These are phyloP conservation scores for Pomacea canaliculata DNA, from an alignment of 2,888 invertebrate species.

Conservation along the genomic window DNA sequence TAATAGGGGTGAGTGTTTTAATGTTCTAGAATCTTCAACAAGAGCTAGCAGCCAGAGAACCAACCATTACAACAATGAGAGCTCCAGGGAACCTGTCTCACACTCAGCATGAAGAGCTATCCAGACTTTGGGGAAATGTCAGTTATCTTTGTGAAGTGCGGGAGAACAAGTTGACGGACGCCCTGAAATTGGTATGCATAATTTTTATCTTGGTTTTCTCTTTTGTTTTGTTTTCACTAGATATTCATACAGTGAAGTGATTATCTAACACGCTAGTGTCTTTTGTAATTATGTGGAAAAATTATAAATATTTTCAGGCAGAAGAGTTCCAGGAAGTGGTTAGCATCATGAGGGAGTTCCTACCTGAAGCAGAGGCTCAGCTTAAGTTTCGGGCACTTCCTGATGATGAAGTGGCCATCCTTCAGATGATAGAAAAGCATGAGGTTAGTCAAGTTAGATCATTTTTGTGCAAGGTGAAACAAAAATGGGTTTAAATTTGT, in stretches of 20 bases:
- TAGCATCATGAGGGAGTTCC: conserved; percentile 66
- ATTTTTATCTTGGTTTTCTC: too few relatives aligned
- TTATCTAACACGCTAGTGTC: too few relatives aligned
- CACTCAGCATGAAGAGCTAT: conserved; percentile 60
- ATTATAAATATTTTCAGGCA: conserved; percentile 47
- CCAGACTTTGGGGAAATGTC: conserved; percentile 64
- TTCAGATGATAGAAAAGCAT: conserved; percentile 67
- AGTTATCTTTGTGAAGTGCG: conserved; percentile 61
- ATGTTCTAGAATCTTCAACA: conserved; percentile 56
- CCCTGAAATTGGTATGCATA: conserved; percentile 61
- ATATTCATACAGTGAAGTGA: too few relatives aligned
- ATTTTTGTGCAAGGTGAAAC: neutral
- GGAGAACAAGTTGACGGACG: conserved; percentile 63
- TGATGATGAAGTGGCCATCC: conserved; percentile 66
- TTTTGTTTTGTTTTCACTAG: too few relatives aligned
- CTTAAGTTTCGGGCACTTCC: conserved; percentile 67
- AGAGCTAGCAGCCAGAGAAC: conserved; percentile 61
- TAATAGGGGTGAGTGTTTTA: neutral
- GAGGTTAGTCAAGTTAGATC: conserved; percentile 49
- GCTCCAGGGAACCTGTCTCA: conserved; percentile 58
- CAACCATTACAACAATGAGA: conserved; percentile 64
- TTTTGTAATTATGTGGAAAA: too few relatives aligned
- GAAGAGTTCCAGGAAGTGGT: conserved; percentile 69
- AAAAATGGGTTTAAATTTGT: too few relatives aligned
- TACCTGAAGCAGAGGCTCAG: conserved; percentile 67